A percentile compares a stretch with the other conserved stretches of the same genome.
Conservation (phyloP, 2,888 invertebrate genomes). For the Cenopis cana region DNA sequence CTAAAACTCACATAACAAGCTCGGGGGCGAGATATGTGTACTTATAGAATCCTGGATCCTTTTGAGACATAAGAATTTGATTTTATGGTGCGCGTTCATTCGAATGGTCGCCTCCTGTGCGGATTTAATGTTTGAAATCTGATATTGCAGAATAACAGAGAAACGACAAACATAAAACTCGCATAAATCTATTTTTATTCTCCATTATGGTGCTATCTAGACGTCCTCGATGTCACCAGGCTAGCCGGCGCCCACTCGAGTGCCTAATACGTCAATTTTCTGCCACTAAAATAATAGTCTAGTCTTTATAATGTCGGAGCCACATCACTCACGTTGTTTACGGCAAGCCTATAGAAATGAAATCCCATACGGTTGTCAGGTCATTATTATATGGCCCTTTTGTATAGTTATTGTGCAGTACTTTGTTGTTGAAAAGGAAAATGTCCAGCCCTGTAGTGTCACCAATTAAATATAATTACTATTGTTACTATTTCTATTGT, state of each 20-base stretch:
- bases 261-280: conserved; percentile 49
- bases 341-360: conserved; percentile 28
- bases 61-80: neutral
- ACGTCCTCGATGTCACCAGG: conserved; percentile 56
- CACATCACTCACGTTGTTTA: conserved; percentile 32
- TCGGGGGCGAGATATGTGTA: neutral
- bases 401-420: conserved; percentile 29
- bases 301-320: conserved; percentile 32
- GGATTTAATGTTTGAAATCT: neutral
- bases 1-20: neutral
- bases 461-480: conserved; percentile 68
- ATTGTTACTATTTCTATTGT: conserved; percentile 61
- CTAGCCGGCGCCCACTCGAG: conserved; percentile 58
- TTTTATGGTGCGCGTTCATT: no score
- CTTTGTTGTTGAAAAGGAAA: conserved; percentile 44
- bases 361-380: conserved; percentile 23
- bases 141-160: neutral
- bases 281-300: conserved; percentile 44
- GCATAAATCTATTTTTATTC: conserved; percentile 37
- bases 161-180: conserved; percentile 16
- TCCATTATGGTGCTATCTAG: conserved; percentile 53
- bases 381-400: conserved; percentile 22
- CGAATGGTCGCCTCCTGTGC: neutral
- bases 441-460: conserved; percentile 53
- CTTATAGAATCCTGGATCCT: neutral